Evolutionary conservation across 2,113 vertebrate species (phyloP).

Genomic region (Otocyon megalotis): DNA sequence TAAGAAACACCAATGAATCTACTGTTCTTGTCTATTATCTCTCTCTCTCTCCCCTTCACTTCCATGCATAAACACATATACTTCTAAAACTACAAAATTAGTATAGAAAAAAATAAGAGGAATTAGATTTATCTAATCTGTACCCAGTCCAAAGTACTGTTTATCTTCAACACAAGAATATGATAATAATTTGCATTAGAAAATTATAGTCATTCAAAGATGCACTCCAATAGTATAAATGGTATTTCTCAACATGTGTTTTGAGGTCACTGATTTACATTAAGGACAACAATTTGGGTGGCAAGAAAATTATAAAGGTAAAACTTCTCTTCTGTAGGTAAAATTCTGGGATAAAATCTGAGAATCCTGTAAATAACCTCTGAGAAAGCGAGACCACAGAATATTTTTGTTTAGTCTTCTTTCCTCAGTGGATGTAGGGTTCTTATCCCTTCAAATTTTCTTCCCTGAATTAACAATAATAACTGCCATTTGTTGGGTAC

Average conservation of each 20-base stretch:
- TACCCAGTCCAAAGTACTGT: conserved; percentile 19
- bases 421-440: background rate
- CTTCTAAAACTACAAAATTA: background rate
- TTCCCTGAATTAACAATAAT: conserved; percentile 27
- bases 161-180: conserved; percentile 4
- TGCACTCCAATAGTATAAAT: conserved; percentile 29
- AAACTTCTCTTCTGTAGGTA: conserved; percentile 49
- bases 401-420: conserved; percentile 14
- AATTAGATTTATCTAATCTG: conserved; percentile 34
- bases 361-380: background rate
- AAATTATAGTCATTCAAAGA: conserved; percentile 55
- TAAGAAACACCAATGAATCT: conserved; percentile 4
- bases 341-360: conserved; percentile 42
- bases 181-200: conserved; percentile 52
- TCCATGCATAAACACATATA: background rate
- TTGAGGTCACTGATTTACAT: conserved; percentile 49
- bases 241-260: conserved; percentile 57
- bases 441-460: conserved; percentile 32
- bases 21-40: background rate
- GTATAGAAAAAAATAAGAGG: conserved; percentile 17
- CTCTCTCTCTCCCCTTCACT: background rate
- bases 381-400: background rate
- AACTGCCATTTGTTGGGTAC: background rate
- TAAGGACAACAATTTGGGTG: background rate
- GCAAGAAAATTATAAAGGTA: conserved; percentile 9